Base-by-base conservation (phyloP, 2,113 vertebrate genomes). In the Chaetura pelagica region DNA sequence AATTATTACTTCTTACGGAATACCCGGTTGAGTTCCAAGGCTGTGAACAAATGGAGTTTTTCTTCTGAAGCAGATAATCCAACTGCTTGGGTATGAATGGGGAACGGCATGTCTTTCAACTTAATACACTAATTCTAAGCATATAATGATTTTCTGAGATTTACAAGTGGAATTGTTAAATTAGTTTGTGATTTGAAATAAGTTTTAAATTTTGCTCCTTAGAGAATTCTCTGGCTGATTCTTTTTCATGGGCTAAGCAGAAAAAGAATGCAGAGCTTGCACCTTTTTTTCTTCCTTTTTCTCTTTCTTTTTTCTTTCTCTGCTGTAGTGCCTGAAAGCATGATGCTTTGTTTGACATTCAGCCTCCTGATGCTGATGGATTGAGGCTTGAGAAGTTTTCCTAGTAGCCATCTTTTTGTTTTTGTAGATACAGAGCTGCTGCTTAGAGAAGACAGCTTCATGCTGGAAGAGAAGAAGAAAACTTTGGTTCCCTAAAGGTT, bases 41-140 rank as follows among this genome's bases (percentile, higher is more conserved):
- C 73, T 75, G 44, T 78, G 88, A 93, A 90, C 86, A 68, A 61
- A 48, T 93, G 83, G 57, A 83, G 74, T 94, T 95, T 92, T 88
- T 86, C 64, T 74, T 93, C 80, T 49, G 72, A 78, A 90, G 72
- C 61, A 93, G 85, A 80, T 93, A 88, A 86, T 95, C 79, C 79
- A 77, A 29, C 76, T 72, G 61, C 64, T 72, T 90, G 71, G 32
- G 40, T 93, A 4, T 92, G 85, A 94, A 78, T 89, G 85, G 76
- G 44, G 83, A 75, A 40, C 62, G 75, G 68, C 64, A 42, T 68
- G 83, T 89, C 87, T 93, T 94, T 83, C 72, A 78, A 91, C 89
- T 87, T 63, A 46, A 40, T 29, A 71, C 79, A 72, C 69, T 34
- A 63, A 17, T 55, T 91, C 34, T 35, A 22, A 84, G 46, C 38